Base-by-base conservation (phyloP, 2,113 vertebrate species). In the Callipepla californica region DNA sequence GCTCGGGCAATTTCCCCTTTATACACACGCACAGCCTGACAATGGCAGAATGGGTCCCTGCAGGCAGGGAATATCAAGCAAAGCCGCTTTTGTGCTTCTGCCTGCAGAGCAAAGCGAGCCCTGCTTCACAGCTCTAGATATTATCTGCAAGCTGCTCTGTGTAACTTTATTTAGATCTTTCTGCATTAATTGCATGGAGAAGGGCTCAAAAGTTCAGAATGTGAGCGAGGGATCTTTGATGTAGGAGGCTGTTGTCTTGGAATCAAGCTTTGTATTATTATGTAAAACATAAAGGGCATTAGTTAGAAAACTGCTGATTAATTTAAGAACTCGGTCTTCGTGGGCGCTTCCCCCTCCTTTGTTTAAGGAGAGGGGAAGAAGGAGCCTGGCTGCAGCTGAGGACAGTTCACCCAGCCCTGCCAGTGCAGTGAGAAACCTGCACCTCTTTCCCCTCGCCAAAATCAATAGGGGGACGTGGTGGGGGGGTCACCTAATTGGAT, bases 281-380 rank as follows among this genome's bases (percentile, higher is more conserved):
- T 94, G 93, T 90, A 93, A 88, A 92, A 82, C 89, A 95, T n/a
- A 38, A 79, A 93, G 86, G 89, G 80, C 90, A 93, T 80, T 69
- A 23, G 80, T 74, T 63, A 74, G 83, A 38, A 62, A 81, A 45
- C 67, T 7, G 61, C 81, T 66, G 89, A 70, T 90, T 92, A 70
- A 86, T 85, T 74, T 38, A 74, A 48, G 50, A 72, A 7, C 55
- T 59, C 78, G 38, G 62, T 85, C 87, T 63, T 74, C 32, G 19
- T 1, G 0, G 40, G 61, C 70, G 84, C 69, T 50, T 51, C 89
- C 74, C 23, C 62, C 40, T 74, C 47, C 74, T 82, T 25, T 78
- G 67, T 69, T 62, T 85, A 70, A 63, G 3, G n/a, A 94, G 5
- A 87, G n/a, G n/a, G 77, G 62, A 91, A 73, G 63, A 18, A 85